phyloP scores from a whole-genome alignment of 2,113 vertebrate species.

The Nansenia antarctica region DNA sequence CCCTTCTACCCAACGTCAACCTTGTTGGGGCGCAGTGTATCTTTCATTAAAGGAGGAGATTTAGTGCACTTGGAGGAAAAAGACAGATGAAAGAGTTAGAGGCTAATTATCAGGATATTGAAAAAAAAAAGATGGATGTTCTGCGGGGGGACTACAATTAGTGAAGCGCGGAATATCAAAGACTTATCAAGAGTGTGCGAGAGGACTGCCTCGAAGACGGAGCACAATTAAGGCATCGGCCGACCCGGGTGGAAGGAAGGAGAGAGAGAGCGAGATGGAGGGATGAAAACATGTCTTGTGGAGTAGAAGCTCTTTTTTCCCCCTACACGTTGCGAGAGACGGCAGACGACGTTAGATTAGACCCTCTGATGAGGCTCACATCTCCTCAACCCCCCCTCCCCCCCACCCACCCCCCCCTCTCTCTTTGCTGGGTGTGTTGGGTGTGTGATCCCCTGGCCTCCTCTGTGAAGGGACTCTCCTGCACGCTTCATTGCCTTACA shows the following conservation, averaged over 20 bases:
- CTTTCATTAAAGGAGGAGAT: constrained; percentile 77
- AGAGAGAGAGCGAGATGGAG: constrained; percentile 50
- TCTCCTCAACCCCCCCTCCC: constrained; percentile 14
- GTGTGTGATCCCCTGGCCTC: background rate
- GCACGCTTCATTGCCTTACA: constrained; percentile 66
- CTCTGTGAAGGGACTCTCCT: background rate
- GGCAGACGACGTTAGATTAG: constrained; percentile 54
- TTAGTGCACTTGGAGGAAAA: constrained; percentile 78
- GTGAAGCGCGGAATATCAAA: constrained; percentile 76
- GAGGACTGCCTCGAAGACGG: constrained; percentile 71
- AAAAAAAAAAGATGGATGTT: constrained; percentile 80
- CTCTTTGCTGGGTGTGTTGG: background rate
- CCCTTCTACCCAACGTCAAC: constrained; percentile 69
- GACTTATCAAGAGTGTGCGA: constrained; percentile 75
- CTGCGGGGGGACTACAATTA: constrained; percentile 77
- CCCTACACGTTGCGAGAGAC: constrained; percentile 33
- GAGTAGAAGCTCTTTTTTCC: constrained; percentile 53
- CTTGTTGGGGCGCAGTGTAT: constrained; percentile 75
- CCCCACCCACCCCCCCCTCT: constrained; percentile 1
- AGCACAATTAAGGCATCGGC: constrained; percentile 73
- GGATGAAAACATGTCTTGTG: constrained; percentile 67
- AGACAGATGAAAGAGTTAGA: constrained; percentile 79
- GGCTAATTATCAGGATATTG: constrained; percentile 79
- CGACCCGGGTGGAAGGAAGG: constrained; percentile 66
- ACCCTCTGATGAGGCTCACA: constrained; percentile 54